These are phyloP conservation scores for Capitulum mitella DNA, from an alignment of 2,888 invertebrate genomes.

Conservation along the genomic window DNA sequence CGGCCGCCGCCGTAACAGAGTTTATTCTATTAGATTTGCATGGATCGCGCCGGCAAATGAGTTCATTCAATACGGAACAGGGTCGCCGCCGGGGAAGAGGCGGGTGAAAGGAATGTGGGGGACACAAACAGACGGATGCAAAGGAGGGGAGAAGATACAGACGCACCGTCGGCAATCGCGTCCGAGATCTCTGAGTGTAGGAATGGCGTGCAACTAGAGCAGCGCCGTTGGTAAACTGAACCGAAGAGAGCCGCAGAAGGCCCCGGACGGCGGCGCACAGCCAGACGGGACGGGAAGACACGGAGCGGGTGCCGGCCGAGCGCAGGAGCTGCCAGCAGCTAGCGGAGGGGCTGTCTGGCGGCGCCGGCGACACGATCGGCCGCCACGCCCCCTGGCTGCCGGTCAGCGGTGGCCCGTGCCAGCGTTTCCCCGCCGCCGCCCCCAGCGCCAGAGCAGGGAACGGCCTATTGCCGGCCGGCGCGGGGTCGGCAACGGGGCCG, in stretches of 20 bases:
- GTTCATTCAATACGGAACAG: background rate
- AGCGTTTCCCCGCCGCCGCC: background rate
- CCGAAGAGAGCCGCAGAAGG: too few relatives aligned
- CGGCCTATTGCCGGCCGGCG: background rate
- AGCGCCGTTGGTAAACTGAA: too few relatives aligned
- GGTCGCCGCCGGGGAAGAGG: background rate
- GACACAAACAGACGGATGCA: too few relatives aligned
- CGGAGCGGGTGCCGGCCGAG: background rate
- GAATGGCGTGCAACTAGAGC: too few relatives aligned
- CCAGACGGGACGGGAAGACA: background rate
- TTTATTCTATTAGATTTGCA: slow-evolving; percentile 1
- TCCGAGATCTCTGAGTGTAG: too few relatives aligned
- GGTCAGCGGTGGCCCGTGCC: background rate
- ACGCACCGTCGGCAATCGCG: too few relatives aligned
- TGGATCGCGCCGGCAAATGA: background rate
- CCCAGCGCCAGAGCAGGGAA: background rate
- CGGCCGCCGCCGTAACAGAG: background rate
- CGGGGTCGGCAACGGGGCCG: background rate
- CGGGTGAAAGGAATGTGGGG: too few relatives aligned
- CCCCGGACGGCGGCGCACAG: too few relatives aligned
- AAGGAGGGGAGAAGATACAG: too few relatives aligned
- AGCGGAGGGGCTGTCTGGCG: background rate
- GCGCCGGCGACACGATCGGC: background rate
- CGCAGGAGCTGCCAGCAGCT: too few relatives aligned
- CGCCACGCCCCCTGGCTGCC: background rate